phyloP scores from a whole-genome alignment of 2,888 invertebrate species.

The Leptura quadrifasciata region DNA sequence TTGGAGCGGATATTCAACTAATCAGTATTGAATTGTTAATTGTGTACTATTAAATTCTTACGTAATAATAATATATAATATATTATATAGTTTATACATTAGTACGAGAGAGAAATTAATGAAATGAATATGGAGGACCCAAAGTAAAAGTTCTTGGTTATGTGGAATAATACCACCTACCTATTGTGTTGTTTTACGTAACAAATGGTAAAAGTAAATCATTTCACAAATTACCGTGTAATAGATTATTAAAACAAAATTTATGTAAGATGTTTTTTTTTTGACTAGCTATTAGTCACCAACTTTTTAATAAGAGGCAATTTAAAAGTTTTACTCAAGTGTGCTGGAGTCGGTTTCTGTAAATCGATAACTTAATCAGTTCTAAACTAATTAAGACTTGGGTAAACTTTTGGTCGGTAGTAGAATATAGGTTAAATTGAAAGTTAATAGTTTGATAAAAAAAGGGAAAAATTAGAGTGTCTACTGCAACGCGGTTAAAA shows the following conservation, averaged over 20 bases:
- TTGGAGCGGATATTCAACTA: background rate
- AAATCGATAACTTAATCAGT: no score
- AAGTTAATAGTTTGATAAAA: no score
- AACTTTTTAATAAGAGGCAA: no score
- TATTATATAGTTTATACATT: background rate
- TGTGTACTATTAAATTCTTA: background rate
- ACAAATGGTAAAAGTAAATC: background rate
- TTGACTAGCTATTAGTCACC: no score
- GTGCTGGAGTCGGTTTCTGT: no score
- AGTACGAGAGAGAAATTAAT: background rate
- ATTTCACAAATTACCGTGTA: background rate
- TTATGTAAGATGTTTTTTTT: background rate
- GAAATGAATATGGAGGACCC: background rate
- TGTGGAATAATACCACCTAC: constrained; percentile 7
- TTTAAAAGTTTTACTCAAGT: no score
- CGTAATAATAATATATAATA: background rate
- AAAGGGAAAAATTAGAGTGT: no score
- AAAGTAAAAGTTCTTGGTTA: background rate
- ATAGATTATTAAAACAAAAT: background rate
- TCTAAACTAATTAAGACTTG: no score
- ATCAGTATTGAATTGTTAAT: constrained; percentile 7
- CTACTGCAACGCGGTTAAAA: no score
- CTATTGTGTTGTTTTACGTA: background rate
- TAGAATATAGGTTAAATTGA: no score
- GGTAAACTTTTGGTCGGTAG: no score